Base-by-base conservation (phyloP, 1,140 invertebrate species). In the Drosophila yakuba region DNA sequence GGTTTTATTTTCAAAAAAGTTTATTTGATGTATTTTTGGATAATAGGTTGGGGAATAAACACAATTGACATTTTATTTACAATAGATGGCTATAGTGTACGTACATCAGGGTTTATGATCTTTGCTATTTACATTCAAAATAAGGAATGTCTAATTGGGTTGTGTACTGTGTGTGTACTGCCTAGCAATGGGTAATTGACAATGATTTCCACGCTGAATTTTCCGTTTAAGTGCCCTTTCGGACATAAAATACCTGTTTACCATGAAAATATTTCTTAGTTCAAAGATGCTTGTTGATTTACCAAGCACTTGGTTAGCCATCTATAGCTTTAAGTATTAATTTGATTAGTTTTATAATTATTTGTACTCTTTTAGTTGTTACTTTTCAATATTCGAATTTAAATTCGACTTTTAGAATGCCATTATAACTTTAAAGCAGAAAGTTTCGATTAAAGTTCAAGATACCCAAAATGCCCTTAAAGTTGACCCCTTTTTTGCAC, bases 1-100 rank as follows among this genome's bases (percentile, higher is more conserved):
- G 25, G 36, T 66, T 51, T 51, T 57, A 11, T 45, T 15, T 68
- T 45, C 35, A 43, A 20, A 23, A 28, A 63, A 63, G 36, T 71
- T 57, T 69, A 71, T 71, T 57, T 69, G 66, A 45, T 69, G 44
- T 69, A 44, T 71, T 69, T 71, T 68, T 39, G 6, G 20, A 45
- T 55, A 69, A 56, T 69, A 39, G 50, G 43, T 56, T 71, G 50
- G 3, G 35, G 69, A 57, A 71, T 57, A 71, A 69, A 56, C 64
- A 68, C 66, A 55, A 71, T 69, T 71, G 67, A 71, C 67, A 71
- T 57, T 71, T 32, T 71, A 69, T 69, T 69, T 71, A 71, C 64
- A 71, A 28, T 71, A 38, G 51, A 57, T 56, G 50, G 32, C 20
- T 25, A 25, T 4, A 50, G 2, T 28, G 17, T n/a, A 32, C 47